Base-by-base conservation (phyloP, 2,888 invertebrate genomes). In the Drosophila lutescens region DNA sequence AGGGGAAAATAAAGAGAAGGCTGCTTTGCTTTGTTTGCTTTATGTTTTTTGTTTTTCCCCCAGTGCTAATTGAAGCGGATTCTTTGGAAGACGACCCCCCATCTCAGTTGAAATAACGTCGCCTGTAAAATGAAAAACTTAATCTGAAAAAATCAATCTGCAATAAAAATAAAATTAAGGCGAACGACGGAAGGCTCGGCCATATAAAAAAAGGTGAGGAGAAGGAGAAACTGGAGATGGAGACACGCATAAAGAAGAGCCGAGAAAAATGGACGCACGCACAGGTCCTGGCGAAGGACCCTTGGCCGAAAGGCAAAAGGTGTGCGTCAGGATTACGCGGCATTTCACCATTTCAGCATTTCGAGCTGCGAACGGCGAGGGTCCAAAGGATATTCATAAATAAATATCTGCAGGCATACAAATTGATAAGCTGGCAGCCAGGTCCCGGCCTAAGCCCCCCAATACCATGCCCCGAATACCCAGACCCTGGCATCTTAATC, bases 101-200 rank as follows among this genome's bases (percentile, higher is more conserved):
- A 3, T 9, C 4, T 2, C 38, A n/a, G 17, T 12, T 6, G n/a
- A 32, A 9, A 26, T 17, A 5, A 26, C 17, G 56, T 55, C 38
- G 70, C 44, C 53, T 61, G 57, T 63, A 60, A 76, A 68, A 66
- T 57, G 56, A 59, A 75, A 81, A 82, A 76, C 82, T 75, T 81
- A 79, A 87, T 81, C 88, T 77, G 74, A 71, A 82, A 85, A 86
- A 85, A 86, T 85, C 84, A 85, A 78, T 85, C 88, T 80, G 86
- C 78, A 88, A 86, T 86, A 88, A 88, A 84, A 86, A 77, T 82
- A 77, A 87, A 84, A 88, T 84, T 87, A 87, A 87, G 78, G 65
- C 67, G 71, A 46, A 46, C 54, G 63, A 61, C 66, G 57, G 49
- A 55, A 51, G 32, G 38, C n/a, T 30, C 36, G 30, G 41, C 13